These are phyloP conservation scores for Glossophaga mutica DNA, from an alignment of 2,797 vertebrate genomes.

Conservation along the genomic window DNA sequence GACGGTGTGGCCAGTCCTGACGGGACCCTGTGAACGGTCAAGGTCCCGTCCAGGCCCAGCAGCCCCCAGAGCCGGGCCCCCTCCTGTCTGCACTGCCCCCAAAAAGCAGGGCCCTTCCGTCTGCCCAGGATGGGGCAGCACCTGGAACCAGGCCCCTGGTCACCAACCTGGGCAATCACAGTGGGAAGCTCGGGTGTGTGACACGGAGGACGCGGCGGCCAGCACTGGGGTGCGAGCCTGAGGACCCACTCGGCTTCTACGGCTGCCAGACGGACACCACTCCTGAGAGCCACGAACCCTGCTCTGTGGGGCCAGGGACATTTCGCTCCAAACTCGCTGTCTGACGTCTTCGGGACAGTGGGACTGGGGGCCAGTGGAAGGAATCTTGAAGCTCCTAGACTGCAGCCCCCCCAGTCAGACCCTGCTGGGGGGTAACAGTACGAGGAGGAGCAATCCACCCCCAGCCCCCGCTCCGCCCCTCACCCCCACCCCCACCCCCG, in stretches of 20 bases:
- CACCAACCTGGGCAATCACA: not conserved
- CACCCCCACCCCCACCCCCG: not conserved
- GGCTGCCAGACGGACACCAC: not conserved
- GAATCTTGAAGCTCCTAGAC: no score
- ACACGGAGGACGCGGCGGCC: rapidly evolving
- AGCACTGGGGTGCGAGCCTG: no score
- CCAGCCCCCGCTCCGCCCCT: rapidly evolving
- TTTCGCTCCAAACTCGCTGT: not conserved
- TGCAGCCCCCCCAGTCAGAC: not conserved
- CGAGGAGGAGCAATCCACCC: not conserved
- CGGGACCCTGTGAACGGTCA: not conserved
- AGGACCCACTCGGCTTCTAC: not conserved
- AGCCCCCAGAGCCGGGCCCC: not conserved
- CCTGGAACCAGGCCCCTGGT: not conserved
- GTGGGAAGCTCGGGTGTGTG: rapidly evolving
- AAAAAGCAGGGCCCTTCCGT: rapidly evolving
- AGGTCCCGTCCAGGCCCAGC: not conserved
- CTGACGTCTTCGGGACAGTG: not conserved
- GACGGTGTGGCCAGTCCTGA: rapidly evolving
- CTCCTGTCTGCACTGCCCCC: rapidly evolving
- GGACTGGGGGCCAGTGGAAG: not conserved
- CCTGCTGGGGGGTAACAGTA: not conserved
- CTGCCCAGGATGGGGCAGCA: not conserved
- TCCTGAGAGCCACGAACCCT: not conserved
- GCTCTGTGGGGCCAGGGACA: no score